phyloP scores from a whole-genome alignment of 2,888 invertebrate genomes.

The Tolmerus cingulatus region DNA sequence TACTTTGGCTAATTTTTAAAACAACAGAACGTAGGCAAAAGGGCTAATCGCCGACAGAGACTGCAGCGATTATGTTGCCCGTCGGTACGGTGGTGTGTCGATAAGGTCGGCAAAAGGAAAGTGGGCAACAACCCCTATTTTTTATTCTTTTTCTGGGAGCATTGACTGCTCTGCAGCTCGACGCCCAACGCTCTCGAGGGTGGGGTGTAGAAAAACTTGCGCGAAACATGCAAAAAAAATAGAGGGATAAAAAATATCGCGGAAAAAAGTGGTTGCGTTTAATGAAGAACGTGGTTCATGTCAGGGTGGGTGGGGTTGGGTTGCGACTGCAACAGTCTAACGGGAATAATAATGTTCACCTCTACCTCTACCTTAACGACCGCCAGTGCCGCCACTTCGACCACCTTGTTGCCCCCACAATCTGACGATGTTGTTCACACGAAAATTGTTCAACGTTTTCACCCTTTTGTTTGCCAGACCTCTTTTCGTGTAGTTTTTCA shows the following conservation, averaged over 20 bases:
- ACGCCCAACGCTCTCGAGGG: background rate
- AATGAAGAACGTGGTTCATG: constrained; percentile 17
- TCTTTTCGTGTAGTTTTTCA: background rate
- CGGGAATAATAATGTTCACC: background rate
- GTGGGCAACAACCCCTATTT: constrained; percentile 30
- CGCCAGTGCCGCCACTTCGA: background rate
- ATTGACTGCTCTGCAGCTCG: background rate
- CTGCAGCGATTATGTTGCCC: background rate
- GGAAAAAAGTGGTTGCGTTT: constrained; percentile 9
- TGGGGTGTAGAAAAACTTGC: background rate
- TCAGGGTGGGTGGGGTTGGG: background rate
- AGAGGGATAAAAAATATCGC: background rate
- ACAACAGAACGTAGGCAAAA: background rate
- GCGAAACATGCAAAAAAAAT: background rate
- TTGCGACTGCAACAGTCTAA: background rate
- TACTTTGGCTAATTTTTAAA: background rate
- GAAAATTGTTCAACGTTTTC: background rate
- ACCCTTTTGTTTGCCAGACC: background rate
- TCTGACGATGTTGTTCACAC: background rate
- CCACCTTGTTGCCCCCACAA: background rate
- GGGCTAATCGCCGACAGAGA: background rate
- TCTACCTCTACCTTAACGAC: background rate
- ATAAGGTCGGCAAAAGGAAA: background rate
- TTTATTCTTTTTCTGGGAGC: background rate
- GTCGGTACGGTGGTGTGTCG: background rate